Conservation (phyloP, 2,797 vertebrate species). For the Pristis pectinata region DNA sequence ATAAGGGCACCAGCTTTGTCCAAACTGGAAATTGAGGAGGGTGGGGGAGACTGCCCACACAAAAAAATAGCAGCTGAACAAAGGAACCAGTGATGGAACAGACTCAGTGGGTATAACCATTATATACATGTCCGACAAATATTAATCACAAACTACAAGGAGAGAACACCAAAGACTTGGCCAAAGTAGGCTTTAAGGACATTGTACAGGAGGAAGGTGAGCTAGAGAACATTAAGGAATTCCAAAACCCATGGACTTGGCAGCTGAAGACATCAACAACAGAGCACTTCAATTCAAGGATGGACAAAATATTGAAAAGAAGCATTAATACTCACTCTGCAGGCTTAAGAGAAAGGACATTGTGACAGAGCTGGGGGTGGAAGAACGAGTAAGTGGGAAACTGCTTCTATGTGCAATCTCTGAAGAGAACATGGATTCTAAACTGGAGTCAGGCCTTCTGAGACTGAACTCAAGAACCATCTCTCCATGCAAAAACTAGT, state of each 20-base stretch:
- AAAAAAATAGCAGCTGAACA: neutral
- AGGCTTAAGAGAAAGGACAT: too few relatives aligned
- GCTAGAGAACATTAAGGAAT: too few relatives aligned
- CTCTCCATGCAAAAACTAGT: neutral
- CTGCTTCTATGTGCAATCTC: neutral
- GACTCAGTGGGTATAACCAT: neutral
- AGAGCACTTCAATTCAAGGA: too few relatives aligned
- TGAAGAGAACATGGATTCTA: neutral
- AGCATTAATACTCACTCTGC: too few relatives aligned
- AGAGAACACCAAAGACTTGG: too few relatives aligned
- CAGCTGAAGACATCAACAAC: too few relatives aligned
- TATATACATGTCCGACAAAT: too few relatives aligned
- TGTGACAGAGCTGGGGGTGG: neutral
- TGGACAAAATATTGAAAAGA: too few relatives aligned
- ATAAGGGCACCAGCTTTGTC: neutral
- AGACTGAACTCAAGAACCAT: neutral
- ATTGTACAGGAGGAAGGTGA: too few relatives aligned
- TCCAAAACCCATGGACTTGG: too few relatives aligned
- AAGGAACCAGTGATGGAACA: neutral
- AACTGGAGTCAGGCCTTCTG: neutral
- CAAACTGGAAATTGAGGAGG: neutral
- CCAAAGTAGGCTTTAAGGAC: too few relatives aligned
- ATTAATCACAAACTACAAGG: too few relatives aligned
- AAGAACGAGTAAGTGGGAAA: neutral
- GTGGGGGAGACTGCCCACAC: neutral